phyloP scores from a whole-genome alignment of 2,113 vertebrate species.

The Eptesicus fuscus region DNA sequence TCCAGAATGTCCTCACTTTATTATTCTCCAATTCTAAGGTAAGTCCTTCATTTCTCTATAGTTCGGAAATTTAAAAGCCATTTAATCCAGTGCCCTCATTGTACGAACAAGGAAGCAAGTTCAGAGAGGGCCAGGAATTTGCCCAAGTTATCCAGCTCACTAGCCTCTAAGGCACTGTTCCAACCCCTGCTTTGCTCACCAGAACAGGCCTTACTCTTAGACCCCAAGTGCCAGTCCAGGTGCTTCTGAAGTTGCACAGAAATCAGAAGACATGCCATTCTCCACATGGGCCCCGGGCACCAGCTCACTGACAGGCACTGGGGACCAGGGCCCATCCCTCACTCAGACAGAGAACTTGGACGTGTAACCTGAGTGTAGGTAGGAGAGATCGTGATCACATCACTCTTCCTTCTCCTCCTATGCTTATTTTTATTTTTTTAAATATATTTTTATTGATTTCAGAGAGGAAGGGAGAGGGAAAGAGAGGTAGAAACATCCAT shows the following conservation, averaged over 20 bases:
- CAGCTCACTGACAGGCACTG: neutral
- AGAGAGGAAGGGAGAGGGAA: no score
- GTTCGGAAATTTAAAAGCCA: neutral
- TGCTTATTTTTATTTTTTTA: neutral
- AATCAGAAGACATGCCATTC: neutral
- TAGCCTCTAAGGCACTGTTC: neutral
- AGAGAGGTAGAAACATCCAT: no score
- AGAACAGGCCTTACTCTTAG: neutral
- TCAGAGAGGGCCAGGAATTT: neutral
- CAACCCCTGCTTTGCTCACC: neutral
- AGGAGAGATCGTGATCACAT: neutral
- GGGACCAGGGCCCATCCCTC: neutral
- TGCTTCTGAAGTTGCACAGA: neutral
- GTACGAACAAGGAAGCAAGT: neutral
- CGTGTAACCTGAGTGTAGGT: rapidly evolving
- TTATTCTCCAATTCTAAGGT: neutral
- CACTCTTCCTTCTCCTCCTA: neutral
- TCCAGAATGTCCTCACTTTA: neutral
- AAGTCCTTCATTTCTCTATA: neutral
- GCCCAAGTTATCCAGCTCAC: neutral
- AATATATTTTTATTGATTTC: no score
- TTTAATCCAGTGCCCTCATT: neutral
- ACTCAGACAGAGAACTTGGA: neutral
- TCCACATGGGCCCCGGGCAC: rapidly evolving
- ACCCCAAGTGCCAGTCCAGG: neutral